Conservation (phyloP, 2,888 invertebrate species). For the Resseliella maxima region DNA sequence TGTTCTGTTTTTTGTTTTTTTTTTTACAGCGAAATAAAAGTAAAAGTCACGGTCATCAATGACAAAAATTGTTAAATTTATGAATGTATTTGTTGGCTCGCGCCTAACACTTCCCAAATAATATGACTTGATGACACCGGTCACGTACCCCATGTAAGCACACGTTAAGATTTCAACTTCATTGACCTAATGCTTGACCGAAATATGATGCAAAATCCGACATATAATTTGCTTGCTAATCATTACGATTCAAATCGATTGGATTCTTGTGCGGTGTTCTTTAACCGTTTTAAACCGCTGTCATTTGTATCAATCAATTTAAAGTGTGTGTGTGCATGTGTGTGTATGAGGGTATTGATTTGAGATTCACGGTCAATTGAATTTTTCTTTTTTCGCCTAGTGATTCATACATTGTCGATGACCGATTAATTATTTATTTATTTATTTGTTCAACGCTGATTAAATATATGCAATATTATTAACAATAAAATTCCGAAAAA, state of each 20-base stretch:
- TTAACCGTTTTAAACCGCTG: no score
- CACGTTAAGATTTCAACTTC: not conserved
- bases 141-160: not conserved
- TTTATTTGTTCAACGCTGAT: no score
- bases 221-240: no score
- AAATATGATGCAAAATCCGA: not conserved
- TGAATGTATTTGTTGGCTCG: not conserved
- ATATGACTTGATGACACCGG: not conserved
- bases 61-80: not conserved
- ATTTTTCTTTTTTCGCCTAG: not conserved
- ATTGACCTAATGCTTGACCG: not conserved
- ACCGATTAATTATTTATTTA: not conserved
- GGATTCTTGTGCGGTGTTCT: no score
- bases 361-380: constrained; percentile 33
- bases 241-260: no score
- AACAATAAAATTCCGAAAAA: no score
- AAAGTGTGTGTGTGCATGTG: no score
- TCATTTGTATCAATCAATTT: not conserved
- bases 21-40: not conserved
- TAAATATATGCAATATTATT: no score
- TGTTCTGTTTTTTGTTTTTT: not conserved
- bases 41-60: not conserved
- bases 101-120: not conserved
- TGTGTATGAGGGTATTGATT: no score
- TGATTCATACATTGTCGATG: not conserved